These are phyloP conservation scores for Liolophura sinensis DNA, from an alignment of 1,140 invertebrate species.

Conservation along the genomic window DNA sequence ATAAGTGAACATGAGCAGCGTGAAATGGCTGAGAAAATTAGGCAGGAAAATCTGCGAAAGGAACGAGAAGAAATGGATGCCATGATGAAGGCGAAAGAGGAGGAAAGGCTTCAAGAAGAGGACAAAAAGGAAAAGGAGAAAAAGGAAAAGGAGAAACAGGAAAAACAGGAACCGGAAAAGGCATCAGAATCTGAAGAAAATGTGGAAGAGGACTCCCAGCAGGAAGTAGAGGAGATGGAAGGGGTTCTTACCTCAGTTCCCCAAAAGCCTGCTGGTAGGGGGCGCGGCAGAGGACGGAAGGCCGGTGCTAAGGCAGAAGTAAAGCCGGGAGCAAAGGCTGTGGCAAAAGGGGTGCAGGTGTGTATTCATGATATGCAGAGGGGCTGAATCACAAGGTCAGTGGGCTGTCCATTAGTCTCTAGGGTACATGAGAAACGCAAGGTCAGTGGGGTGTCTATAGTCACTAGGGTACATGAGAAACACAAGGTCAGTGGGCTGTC, in stretches of 20 bases:
- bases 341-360: constrained; percentile 6
- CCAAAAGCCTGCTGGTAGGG: background rate
- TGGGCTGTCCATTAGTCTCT: no score
- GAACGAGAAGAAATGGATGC: constrained; percentile 22
- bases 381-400: no score
- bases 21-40: constrained; percentile 43
- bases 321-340: constrained; percentile 4
- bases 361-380: no score
- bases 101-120: constrained; percentile 8
- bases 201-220: constrained; percentile 9
- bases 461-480: no score
- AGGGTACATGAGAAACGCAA: no score
- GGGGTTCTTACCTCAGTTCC: constrained; percentile 3
- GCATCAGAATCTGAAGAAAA: constrained; percentile 8
- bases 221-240: constrained; percentile 9
- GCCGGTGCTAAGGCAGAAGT: constrained; percentile 1
- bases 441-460: no score
- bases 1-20: constrained; percentile 39
- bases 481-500: no score
- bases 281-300: constrained; percentile 3
- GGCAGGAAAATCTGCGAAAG: constrained; percentile 40
- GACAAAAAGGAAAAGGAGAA: background rate
- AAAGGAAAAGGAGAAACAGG: background rate
- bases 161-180: constrained; percentile 6
- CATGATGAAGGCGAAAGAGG: constrained; percentile 11